phyloP scores from a whole-genome alignment of 2,888 invertebrate species.

The Patella caerulea region DNA sequence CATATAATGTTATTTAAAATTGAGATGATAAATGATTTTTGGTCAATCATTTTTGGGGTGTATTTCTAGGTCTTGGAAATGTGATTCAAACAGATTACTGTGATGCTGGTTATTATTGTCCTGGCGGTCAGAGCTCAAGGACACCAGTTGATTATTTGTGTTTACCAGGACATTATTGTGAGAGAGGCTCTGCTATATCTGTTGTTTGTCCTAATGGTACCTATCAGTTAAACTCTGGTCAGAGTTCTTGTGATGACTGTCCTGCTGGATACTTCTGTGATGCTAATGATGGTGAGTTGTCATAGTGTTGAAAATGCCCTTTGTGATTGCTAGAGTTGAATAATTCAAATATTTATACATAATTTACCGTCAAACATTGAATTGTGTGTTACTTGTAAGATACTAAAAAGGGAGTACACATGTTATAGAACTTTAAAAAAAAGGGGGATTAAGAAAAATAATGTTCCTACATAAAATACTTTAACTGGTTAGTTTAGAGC shows the following conservation, averaged over 20 bases:
- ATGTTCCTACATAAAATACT: too few species aligned
- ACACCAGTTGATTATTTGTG: slow-evolving; percentile 61
- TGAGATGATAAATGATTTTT: too few species aligned
- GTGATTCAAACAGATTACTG: slow-evolving; percentile 57
- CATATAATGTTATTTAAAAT: background rate
- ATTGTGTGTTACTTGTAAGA: too few species aligned
- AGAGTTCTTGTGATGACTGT: slow-evolving; percentile 56
- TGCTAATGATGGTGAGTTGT: slow-evolving; percentile 38
- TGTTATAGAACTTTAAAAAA: too few species aligned
- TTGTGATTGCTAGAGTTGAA: too few species aligned
- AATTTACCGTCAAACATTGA: too few species aligned
- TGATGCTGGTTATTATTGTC: slow-evolving; percentile 65
- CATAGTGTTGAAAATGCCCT: too few species aligned
- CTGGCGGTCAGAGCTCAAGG: slow-evolving; percentile 63
- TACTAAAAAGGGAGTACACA: too few species aligned
- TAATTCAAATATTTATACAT: too few species aligned
- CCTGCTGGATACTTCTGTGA: slow-evolving; percentile 66
- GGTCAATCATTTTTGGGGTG: too few species aligned
- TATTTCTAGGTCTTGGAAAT: slow-evolving; percentile 60
- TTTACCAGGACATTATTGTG: slow-evolving; percentile 63
- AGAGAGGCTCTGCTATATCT: slow-evolving; percentile 53
- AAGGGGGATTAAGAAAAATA: too few species aligned
- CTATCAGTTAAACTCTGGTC: slow-evolving; percentile 58
- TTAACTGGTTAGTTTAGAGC: too few species aligned
- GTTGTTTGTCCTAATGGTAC: slow-evolving; percentile 64